Conservation (phyloP, 2,888 invertebrate genomes). For the Copidosoma aretas region DNA sequence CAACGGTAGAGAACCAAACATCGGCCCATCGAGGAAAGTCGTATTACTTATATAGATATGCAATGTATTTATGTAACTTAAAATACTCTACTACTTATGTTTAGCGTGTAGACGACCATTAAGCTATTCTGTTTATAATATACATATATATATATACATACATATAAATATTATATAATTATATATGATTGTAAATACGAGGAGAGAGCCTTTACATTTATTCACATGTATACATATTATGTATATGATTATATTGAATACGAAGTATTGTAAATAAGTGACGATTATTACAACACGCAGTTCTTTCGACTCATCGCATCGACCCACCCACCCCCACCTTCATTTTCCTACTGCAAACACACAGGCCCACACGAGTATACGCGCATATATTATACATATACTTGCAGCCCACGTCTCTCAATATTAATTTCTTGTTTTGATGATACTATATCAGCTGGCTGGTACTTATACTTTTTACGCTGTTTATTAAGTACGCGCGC, state of each 20-base stretch:
- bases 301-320: slow-evolving; percentile 14
- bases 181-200: slow-evolving; percentile 41
- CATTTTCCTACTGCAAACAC: background rate
- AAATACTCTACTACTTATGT: slow-evolving; percentile 42
- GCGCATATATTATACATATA: background rate
- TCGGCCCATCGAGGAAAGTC: slow-evolving; percentile 37
- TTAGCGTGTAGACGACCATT: slow-evolving; percentile 38
- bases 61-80: slow-evolving; percentile 42
- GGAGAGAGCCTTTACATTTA: slow-evolving; percentile 40
- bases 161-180: background rate
- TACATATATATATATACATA: too few relatives aligned
- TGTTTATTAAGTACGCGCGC: background rate
- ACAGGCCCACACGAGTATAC: slow-evolving; percentile 17
- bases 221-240: slow-evolving; percentile 28
- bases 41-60: slow-evolving; percentile 36
- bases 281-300: slow-evolving; percentile 40
- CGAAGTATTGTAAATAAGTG: slow-evolving; percentile 42
- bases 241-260: slow-evolving; percentile 22
- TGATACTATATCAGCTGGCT: background rate
- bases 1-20: slow-evolving; percentile 36
- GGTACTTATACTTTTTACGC: background rate
- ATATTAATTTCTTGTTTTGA: background rate
- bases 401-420: background rate
- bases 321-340: background rate
- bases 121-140: slow-evolving; percentile 38